A percentile compares a stretch with the other conserved stretches of the same genome.
These are phyloP conservation scores for Halcyon badia DNA, from an alignment of 2,797 vertebrate species.

Conservation along the genomic window DNA sequence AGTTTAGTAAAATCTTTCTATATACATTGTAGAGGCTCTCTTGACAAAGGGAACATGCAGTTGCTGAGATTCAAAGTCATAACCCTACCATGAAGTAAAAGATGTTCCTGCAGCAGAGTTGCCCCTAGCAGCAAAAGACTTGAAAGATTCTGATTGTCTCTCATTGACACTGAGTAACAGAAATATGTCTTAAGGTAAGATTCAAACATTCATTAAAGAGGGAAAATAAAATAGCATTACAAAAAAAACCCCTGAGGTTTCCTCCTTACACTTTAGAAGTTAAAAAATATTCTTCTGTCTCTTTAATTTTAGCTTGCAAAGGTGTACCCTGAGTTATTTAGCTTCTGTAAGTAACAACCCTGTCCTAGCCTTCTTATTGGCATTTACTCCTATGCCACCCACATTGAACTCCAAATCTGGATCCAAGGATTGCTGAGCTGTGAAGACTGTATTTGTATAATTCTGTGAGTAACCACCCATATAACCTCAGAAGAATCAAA, in stretches of 20 bases:
- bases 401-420: constrained; percentile 82
- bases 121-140: neutral
- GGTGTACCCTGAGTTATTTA: constrained; percentile 70
- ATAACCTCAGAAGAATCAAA: constrained; percentile 86
- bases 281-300: constrained; percentile 58
- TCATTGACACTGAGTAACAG: neutral
- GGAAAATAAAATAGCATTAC: constrained; percentile 32
- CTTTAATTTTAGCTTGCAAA: constrained; percentile 75
- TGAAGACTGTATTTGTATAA: constrained; percentile 82
- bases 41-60: neutral
- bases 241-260: constrained; percentile 18
- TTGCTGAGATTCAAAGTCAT: neutral
- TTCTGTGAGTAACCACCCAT: constrained; percentile 82
- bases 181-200: constrained; percentile 29
- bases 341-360: constrained; percentile 79
- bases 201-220: constrained; percentile 27
- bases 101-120: neutral
- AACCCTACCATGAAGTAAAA: constrained; percentile 35
- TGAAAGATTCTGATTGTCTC: constrained; percentile 14
- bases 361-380: constrained; percentile 77
- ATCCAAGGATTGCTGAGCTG: constrained; percentile 81
- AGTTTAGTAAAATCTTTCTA: neutral
- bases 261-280: constrained; percentile 28
- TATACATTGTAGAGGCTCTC: neutral
- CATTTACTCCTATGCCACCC: constrained; percentile 82